Percentiles rank a stretch among this genome's conserved stretches.
phyloP scores from a whole-genome alignment of 1,140 invertebrate species.

The Pseudomyrmex sp. region DNA sequence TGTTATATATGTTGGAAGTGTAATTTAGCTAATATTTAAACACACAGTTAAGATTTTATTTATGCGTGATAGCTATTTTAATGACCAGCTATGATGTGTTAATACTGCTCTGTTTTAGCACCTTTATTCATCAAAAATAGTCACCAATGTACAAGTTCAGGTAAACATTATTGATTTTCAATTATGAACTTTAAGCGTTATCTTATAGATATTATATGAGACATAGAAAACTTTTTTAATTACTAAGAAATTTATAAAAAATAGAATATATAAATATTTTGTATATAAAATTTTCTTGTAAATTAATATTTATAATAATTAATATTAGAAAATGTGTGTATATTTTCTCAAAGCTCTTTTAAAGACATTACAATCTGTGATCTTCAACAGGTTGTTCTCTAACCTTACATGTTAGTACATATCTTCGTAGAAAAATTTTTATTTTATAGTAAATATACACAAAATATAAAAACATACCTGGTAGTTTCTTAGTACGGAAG shows the following conservation, averaged over 20 bases:
- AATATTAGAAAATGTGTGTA: not conserved
- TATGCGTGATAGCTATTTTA: conserved; percentile 34
- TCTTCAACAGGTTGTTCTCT: not conserved
- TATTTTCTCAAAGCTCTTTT: conserved; percentile 17
- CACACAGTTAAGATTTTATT: conserved; percentile 42
- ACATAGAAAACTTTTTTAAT: conserved; percentile 15
- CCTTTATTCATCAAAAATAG: conserved; percentile 35
- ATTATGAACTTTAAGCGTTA: not conserved
- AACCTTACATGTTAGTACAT: not conserved
- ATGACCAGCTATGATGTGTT: conserved; percentile 31
- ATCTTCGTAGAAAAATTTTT: conserved; percentile 38
- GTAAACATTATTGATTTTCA: conserved; percentile 25
- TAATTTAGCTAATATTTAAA: conserved; percentile 40
- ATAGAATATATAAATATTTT: conserved; percentile 7
- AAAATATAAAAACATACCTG: conserved; percentile 87
- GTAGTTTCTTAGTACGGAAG: conserved; percentile 97
- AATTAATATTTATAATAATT: conserved; percentile 36
- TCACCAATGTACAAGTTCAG: conserved; percentile 21
- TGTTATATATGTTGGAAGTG: conserved; percentile 22
- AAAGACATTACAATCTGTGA: conserved; percentile 22
- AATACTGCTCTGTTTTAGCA: conserved; percentile 26
- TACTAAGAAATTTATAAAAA: not conserved
- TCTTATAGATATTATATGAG: not conserved
- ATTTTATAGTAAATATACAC: conserved; percentile 50
- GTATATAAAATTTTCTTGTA: not conserved